These are phyloP conservation scores for Gambusia yucatana DNA, from an alignment of 2,797 vertebrate genomes.

Conservation along the genomic window DNA sequence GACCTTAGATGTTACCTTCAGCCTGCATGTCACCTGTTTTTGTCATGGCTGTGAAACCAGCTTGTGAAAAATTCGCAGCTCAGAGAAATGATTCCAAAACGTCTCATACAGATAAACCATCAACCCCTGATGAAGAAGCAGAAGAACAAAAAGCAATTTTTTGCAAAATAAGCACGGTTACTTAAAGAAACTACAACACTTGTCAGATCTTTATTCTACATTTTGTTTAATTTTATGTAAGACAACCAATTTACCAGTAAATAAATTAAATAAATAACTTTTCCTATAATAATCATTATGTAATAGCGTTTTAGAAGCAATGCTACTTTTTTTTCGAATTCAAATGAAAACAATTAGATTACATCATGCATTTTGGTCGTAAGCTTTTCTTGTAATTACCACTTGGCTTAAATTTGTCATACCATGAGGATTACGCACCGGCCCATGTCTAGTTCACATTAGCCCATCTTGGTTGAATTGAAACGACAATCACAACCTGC, in stretches of 20 bases:
- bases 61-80: neutral
- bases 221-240: neutral
- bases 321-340: neutral
- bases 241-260: neutral
- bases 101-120: neutral
- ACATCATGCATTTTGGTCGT: neutral
- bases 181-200: neutral
- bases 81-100: neutral
- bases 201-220: neutral
- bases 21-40: neutral
- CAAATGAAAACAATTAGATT: neutral
- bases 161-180: neutral
- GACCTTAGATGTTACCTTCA: neutral
- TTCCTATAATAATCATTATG: neutral
- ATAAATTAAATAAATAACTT: neutral
- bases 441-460: constrained; percentile 4
- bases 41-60: neutral
- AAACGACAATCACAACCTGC: constrained; percentile 71
- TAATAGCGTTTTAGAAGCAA: neutral
- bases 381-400: neutral
- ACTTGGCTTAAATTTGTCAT: neutral
- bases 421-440: neutral
- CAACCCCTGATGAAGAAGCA: neutral
- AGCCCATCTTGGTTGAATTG: constrained; percentile 32
- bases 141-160: neutral